Evolutionary conservation across 2,888 invertebrate genomes (phyloP), one percentile per base, ranked within the genome.

Genomic region (Pherbina coryleti): DNA sequence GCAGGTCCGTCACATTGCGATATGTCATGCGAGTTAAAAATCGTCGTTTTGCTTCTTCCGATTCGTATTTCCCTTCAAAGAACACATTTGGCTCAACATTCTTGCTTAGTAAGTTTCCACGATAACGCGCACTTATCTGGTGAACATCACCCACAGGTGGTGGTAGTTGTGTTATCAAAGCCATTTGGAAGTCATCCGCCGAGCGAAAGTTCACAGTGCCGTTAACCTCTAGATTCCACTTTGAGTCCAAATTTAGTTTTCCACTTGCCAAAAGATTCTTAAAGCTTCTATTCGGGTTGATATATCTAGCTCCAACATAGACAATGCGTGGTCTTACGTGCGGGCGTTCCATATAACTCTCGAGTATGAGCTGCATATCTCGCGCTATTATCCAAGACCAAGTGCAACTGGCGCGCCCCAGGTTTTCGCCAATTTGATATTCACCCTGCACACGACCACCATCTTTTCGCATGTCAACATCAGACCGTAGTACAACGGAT

Each of bases 101-200:
- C 9, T 85, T 81, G 86, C 82, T 77, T 81, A 89, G 75, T 81
- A 90, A 55, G 85, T 90, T 81, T 84, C 91, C 85, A 86, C 80
- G 80, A 80, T 89, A 90, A 2, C 83, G 83, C 3, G 82, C 84
- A 14, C 76, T 91, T 85, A 92, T 78, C 71, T 90, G 90, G 85
- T 94, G 93, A 22, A 90, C 86, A 83, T 93, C 93, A 31, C 91
- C 90, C 66, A 91, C 87, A 0, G 93, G 92, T 62, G 91, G 87
- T 2, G 93, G 93, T 37, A 93, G 84, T 82, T 90, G 90, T 0
- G 92, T 84, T 66, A 90, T 85, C 0, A 92, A 85, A 19, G 90
- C 88, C 14, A 91, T 89, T 64, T 91, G 90, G 31, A 92, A 85
- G 19, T 90, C 88, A 77, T 88, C 85, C 0, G 81, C n/a, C 0